These are phyloP conservation scores for Meda fulgida DNA, from an alignment of 2,797 vertebrate species.

Conservation along the genomic window DNA sequence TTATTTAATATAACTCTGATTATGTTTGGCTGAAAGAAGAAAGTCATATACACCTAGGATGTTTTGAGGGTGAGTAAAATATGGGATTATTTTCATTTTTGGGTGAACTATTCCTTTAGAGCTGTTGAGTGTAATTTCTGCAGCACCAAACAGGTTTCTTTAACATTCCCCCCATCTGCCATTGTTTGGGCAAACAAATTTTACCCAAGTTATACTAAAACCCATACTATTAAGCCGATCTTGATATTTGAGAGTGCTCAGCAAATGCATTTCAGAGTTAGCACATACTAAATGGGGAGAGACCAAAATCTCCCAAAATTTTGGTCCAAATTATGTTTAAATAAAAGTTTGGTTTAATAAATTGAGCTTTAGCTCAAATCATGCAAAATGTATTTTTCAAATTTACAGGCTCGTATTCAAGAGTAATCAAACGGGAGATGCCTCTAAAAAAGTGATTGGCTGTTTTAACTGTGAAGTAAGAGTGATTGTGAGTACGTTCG, in stretches of 20 bases:
- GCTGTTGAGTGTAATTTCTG: background rate
- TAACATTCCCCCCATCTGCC: background rate
- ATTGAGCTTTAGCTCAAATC: background rate
- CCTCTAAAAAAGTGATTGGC: background rate
- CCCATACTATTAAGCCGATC: background rate
- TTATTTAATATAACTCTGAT: background rate
- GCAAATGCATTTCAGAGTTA: background rate
- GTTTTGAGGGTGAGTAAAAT: background rate
- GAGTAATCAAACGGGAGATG: background rate
- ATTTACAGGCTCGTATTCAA: background rate
- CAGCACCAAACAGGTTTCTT: background rate
- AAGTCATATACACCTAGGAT: background rate
- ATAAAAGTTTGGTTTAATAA: background rate
- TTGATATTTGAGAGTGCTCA: background rate
- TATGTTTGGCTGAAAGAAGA: background rate
- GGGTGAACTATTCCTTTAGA: background rate
- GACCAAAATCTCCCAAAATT: too few species aligned
- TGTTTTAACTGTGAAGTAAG: background rate
- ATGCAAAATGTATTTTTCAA: background rate
- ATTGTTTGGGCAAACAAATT: background rate
- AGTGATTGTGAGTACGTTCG: background rate
- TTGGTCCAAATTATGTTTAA: too few species aligned
- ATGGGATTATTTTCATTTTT: background rate
- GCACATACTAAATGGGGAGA: background rate
- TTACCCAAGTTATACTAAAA: background rate